phyloP scores from a whole-genome alignment of 2,888 invertebrate species.

The Merodon equestris region DNA sequence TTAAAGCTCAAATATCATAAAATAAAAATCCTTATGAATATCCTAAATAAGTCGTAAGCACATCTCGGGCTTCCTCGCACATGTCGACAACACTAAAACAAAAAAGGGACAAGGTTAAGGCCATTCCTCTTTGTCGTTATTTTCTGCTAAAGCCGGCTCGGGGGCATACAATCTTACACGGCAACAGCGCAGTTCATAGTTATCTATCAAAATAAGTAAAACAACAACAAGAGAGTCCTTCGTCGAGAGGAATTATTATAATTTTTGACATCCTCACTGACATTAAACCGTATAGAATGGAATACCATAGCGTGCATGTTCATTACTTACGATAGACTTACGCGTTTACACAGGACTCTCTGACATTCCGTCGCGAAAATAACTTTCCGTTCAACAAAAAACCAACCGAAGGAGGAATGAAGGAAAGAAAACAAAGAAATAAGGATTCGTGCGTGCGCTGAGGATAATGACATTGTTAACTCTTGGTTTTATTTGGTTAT shows the following conservation, averaged over 20 bases:
- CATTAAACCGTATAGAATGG: constrained; percentile 35
- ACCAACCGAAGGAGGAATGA: background rate
- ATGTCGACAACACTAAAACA: no score
- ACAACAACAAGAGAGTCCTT: no score
- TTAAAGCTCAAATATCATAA: no score
- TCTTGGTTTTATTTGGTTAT: constrained; percentile 43
- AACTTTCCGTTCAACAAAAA: no score
- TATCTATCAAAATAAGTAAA: background rate
- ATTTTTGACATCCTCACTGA: constrained; percentile 34
- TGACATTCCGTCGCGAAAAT: no score
- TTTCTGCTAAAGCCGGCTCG: no score
- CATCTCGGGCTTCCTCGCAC: no score
- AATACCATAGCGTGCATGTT: constrained; percentile 12
- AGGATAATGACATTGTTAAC: constrained; percentile 40
- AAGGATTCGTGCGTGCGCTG: constrained; percentile 4
- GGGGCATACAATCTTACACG: no score
- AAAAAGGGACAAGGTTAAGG: background rate
- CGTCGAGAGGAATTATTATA: constrained; percentile 24
- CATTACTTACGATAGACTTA: constrained; percentile 13
- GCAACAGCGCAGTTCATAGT: background rate
- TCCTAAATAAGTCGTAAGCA: no score
- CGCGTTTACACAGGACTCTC: constrained; percentile 28
- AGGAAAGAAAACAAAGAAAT: background rate
- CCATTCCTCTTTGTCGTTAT: background rate
- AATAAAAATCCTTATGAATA: no score